Base-by-base conservation (phyloP, 1,140 invertebrate species). In the Lepidurus packardi region DNA sequence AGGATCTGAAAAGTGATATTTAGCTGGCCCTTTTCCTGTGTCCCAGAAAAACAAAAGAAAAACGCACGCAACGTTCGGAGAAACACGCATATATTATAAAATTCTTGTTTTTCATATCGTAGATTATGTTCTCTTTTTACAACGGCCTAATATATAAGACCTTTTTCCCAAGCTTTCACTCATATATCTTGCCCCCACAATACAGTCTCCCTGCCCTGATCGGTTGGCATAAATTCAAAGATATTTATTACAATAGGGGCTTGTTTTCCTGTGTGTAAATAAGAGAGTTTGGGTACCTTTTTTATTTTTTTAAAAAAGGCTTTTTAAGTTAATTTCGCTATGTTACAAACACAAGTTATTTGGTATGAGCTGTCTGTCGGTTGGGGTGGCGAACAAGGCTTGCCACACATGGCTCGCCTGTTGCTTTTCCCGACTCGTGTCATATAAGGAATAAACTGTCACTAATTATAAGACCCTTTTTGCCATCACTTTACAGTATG, bases 391-490 rank as follows among this genome's bases (percentile, higher is more conserved):
- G 8, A 7, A 65, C 53, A 65, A 65, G 53, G 53, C 21, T 16
- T n/a, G 21, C 53, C 53, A 13, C 53, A 65, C 53, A 65, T 65
- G 13, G 53, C 21, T 65, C 7, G 53, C 53, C 53, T 65, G 53
- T 65, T 65, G 53, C 53, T 13, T 65, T 65, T 21, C 53, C 53
- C 53, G 53, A 65, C 53, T 65, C 45, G 10, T 47, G 10, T 65
- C 21, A n/a, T 65, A 1, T 65, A 4, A 65, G 21, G 53, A 65
- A 65, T 16, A 65, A 65, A 21, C 53, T 65, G 53, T 65, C 21
- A 65, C 53, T 65, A 65, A 65, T 65, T 65, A 65, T 21, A 65
- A 65, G 53, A 65, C 21, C 53, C 45, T 65, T 65, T 65, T 65
- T n/a, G 21, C 16, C 53, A 65, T 65, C 53, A 65, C 53, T 65